phyloP scores from a whole-genome alignment of 1,140 invertebrate species.

The Trichoplusia ni region DNA sequence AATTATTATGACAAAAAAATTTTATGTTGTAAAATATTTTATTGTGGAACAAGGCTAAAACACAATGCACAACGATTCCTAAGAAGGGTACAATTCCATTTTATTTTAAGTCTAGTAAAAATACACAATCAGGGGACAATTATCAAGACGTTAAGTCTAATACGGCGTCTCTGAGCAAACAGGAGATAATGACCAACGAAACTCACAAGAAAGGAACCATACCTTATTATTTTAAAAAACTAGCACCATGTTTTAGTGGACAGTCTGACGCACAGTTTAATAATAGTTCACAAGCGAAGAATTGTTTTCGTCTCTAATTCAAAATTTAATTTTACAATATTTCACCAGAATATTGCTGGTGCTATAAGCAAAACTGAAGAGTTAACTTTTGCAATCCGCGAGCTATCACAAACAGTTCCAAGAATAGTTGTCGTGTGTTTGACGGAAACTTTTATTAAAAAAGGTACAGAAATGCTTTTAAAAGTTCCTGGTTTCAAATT shows the following conservation, averaged over 20 bases:
- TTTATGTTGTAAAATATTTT: too few species aligned
- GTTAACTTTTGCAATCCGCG: not conserved
- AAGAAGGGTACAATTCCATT: too few species aligned
- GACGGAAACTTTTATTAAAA: conserved; percentile 29
- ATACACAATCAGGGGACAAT: too few species aligned
- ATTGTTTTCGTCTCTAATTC: conserved; percentile 7
- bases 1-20: too few species aligned
- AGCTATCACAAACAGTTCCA: not conserved
- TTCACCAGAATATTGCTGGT: conserved; percentile 31
- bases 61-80: too few species aligned
- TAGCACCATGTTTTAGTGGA: not conserved
- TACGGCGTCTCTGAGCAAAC: too few species aligned
- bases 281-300: not conserved
- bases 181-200: too few species aligned
- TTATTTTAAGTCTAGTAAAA: too few species aligned
- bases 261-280: not conserved
- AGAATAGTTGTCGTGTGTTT: conserved; percentile 28
- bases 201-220: too few species aligned
- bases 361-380: conserved; percentile 17
- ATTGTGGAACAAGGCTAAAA: too few species aligned
- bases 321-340: conserved; percentile 3
- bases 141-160: too few species aligned
- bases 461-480: conserved; percentile 21
- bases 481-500: conserved; percentile 20
- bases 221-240: too few species aligned